phyloP scores from a whole-genome alignment of 2,888 invertebrate species.

The Glaucopsyche alexis region DNA sequence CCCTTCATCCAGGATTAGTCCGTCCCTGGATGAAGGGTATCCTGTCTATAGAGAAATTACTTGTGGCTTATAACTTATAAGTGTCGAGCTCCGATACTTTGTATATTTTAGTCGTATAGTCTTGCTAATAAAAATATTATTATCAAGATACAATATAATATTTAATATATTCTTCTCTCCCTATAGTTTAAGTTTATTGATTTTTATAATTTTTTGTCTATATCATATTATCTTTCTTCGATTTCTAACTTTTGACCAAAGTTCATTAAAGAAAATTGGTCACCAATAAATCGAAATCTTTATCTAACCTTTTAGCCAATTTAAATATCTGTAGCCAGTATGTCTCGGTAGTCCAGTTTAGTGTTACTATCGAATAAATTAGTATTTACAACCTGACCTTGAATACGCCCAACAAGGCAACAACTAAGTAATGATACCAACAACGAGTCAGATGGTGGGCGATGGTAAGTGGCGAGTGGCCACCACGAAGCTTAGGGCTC shows the following conservation, averaged over 20 bases:
- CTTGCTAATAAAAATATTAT: no score
- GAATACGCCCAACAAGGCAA: neutral
- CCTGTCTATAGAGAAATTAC: neutral
- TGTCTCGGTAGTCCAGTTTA: conserved; percentile 6
- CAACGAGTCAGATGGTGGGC: conserved; percentile 15
- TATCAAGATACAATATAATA: no score
- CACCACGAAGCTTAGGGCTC: conserved; percentile 2
- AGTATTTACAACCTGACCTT: conserved; percentile 27
- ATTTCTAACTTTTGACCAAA: neutral
- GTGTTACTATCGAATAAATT: conserved; percentile 21
- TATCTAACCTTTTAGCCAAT: neutral
- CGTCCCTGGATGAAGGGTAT: conserved; percentile 10
- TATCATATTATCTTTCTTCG: neutral
- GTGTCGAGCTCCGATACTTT: no score
- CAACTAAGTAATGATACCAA: neutral
- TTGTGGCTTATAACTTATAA: neutral
- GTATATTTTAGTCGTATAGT: no score
- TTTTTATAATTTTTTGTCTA: neutral
- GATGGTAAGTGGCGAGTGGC: conserved; percentile 21
- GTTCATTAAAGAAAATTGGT: neutral
- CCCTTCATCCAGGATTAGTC: no score
- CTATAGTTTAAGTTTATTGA: neutral
- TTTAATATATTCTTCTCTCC: no score
- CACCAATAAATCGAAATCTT: neutral
- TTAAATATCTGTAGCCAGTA: conserved; percentile 18